phyloP scores from a whole-genome alignment of 2,797 vertebrate species.

The Danionella dracula region DNA sequence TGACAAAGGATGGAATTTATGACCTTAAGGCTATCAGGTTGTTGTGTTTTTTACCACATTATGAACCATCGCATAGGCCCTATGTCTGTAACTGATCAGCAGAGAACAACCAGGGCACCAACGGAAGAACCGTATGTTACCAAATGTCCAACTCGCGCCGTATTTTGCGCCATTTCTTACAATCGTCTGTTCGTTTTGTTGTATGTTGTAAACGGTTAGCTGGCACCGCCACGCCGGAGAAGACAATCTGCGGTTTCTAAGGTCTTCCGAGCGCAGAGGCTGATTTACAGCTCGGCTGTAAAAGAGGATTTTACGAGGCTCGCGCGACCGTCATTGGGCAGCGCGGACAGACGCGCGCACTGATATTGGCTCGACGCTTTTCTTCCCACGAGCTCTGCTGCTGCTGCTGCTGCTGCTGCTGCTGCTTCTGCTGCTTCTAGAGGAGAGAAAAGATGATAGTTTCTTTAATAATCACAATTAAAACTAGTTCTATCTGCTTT shows the following conservation, averaged over 20 bases:
- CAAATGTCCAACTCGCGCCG: neutral
- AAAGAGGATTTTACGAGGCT: slow-evolving; percentile 46
- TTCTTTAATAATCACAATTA: too few species aligned
- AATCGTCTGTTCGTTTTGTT: neutral
- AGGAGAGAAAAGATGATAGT: too few species aligned
- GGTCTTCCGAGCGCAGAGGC: slow-evolving; percentile 29
- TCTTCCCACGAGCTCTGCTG: slow-evolving; percentile 36
- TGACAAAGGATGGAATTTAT: neutral
- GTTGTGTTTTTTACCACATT: neutral
- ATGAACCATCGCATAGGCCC: neutral
- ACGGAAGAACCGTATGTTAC: neutral
- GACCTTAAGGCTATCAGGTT: neutral
- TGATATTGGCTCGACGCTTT: slow-evolving; percentile 20
- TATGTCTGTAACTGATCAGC: neutral
- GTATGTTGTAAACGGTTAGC: slow-evolving; percentile 2
- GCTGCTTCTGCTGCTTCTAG: too few species aligned
- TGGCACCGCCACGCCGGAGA: slow-evolving; percentile 29
- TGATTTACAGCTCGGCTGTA: slow-evolving; percentile 49
- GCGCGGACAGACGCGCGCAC: slow-evolving; percentile 26
- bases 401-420: neutral
- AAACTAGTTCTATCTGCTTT: too few species aligned
- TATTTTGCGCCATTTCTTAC: neutral
- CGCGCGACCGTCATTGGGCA: slow-evolving; percentile 43
- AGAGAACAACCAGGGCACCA: too few species aligned
- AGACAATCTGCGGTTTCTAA: slow-evolving; percentile 39